Evolutionary conservation across 2,113 vertebrate genomes (phyloP), one percentile per base, ranked within the genome.

Genomic region (Clupea harengus): DNA sequence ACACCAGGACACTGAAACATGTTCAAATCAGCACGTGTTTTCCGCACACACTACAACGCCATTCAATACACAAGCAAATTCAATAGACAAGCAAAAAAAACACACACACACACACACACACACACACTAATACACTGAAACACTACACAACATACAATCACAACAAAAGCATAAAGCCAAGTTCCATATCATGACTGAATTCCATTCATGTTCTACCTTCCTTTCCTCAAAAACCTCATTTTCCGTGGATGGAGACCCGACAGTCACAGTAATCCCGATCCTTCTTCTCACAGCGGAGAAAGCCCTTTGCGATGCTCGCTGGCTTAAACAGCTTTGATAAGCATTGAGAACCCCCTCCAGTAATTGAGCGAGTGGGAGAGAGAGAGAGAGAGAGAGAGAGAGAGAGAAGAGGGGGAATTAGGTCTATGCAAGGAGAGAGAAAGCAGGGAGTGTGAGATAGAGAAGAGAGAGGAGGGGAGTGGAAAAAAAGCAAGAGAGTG

Each of bases 321-420:
- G 84, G 78, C 50, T 81, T 80, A 85, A 90, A 90, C 91, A 89
- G 90, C 89, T 89, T 88, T 87, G 85, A 88, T 88, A 88, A 87
- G 90, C 90, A 90, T 86, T 17, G 85, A 92, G 89, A 92, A 92
- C 89, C 92, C 91, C 89, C 91, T 85, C 84, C 78, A 45, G 49
- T 78, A 39, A 54, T 17, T 57, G 32, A 46, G 80, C 11, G 67
- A 52, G 72, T 52, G 72, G 39, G 72, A 80, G 39, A 22, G 47
- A 5, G 72, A 17, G 72, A 15, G 44, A 39, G 45, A 39, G 32
- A 32, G 28, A 15, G 6, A 44, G 67, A 80, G 75, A 54, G 67
- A 52, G 45, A 50, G 45, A 75, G n/a, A 22, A 39, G n/a, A 72
- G 64, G 11, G n/a, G 45, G 22, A 75, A 47, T 60, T 60, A 60